Conservation (phyloP, 1,140 invertebrate genomes). For the Rhynchophorus ferrugineus region DNA sequence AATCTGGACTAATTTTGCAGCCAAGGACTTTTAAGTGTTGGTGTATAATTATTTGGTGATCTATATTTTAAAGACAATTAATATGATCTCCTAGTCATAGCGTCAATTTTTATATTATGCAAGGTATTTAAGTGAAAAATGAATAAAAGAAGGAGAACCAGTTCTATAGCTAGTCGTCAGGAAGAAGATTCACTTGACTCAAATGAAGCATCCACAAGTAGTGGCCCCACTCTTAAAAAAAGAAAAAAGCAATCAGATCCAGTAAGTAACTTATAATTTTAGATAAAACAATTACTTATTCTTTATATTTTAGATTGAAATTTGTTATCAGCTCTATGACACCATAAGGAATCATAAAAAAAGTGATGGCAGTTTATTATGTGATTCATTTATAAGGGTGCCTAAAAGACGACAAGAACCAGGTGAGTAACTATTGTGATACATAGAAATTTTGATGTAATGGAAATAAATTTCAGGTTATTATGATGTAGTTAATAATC, state of each 20-base stretch:
- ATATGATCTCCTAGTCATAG: conserved; percentile 3
- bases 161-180: conserved; percentile 60
- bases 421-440: conserved; percentile 29
- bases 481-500: conserved; percentile 85
- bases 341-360: conserved; percentile 84
- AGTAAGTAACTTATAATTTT: conserved; percentile 26
- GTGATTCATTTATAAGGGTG: conserved; percentile 89
- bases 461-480: conserved; percentile 45
- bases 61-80: too few species aligned
- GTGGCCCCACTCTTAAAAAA: conserved; percentile 33
- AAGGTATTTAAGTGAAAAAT: conserved; percentile 24
- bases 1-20: too few species aligned
- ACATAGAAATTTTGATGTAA: neutral
- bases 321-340: conserved; percentile 90
- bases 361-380: conserved; percentile 82
- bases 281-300: conserved; percentile 5
- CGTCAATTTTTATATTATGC: neutral
- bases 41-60: too few species aligned
- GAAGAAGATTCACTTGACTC: conserved; percentile 46
- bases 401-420: conserved; percentile 87
- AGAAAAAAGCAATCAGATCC: conserved; percentile 38
- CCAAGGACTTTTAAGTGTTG: too few species aligned
- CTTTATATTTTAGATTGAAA: conserved; percentile 56
- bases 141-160: conserved; percentile 42
- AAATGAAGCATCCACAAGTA: conserved; percentile 36